Conservation (phyloP, 2,113 vertebrate genomes). For the Pterophyllum scalare region DNA sequence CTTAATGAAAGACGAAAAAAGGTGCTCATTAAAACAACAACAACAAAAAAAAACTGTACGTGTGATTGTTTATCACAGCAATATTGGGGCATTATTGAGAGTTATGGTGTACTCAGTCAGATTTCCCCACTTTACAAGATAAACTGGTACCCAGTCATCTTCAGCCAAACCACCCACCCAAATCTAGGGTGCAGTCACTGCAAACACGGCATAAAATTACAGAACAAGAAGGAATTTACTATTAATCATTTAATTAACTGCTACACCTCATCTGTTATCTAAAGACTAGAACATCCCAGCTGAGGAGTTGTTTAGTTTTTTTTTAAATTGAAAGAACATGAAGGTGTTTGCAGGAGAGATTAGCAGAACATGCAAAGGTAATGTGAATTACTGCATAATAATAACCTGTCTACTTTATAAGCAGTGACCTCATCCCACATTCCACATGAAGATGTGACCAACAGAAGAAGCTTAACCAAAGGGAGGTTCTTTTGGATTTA, state of each 20-base stretch:
- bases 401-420: too few relatives aligned
- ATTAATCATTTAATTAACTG: not conserved
- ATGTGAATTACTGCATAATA: too few relatives aligned
- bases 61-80: too few relatives aligned
- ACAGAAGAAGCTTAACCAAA: too few relatives aligned
- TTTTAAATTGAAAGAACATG: not conserved
- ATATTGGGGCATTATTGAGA: accelerated
- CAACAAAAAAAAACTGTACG: too few relatives aligned
- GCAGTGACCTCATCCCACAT: too few relatives aligned
- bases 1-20: not conserved
- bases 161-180: not conserved
- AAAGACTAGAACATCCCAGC: not conserved
- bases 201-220: not conserved
- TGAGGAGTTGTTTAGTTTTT: too few relatives aligned
- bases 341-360: not conserved
- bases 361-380: too few relatives aligned
- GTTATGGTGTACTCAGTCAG: not conserved
- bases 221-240: accelerated
- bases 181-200: not conserved
- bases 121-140: not conserved
- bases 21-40: not conserved
- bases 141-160: not conserved
- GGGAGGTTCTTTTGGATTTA: too few relatives aligned
- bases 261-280: not conserved
- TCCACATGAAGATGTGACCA: too few relatives aligned